Evolutionary conservation across 2,113 vertebrate genomes (phyloP).

Genomic region (Pleuronectes platessa): DNA sequence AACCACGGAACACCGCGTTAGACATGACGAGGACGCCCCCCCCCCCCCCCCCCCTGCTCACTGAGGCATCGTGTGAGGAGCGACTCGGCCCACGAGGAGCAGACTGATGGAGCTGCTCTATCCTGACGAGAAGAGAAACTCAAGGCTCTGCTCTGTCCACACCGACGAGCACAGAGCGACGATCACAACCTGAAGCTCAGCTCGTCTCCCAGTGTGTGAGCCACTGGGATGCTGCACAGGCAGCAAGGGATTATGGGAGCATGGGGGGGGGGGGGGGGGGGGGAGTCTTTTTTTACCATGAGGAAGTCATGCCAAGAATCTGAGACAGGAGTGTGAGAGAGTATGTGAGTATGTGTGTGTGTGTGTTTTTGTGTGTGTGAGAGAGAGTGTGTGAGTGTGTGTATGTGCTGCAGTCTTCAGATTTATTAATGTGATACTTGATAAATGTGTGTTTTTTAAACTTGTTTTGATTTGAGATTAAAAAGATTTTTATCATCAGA

Average conservation of each 20-base stretch:
- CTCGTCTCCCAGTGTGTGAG: slow-evolving; percentile 6
- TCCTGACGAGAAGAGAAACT: neutral
- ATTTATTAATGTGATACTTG: too few relatives aligned
- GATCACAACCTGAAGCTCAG: slow-evolving; percentile 28
- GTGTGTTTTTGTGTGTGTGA: too few relatives aligned
- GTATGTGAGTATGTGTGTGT: too few relatives aligned
- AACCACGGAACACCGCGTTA: slow-evolving; percentile 84
- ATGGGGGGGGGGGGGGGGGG: slow-evolving; percentile 14
- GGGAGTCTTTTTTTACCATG: slow-evolving; percentile 84
- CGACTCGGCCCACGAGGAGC: slow-evolving; percentile 8
- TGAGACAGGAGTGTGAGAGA: slow-evolving; percentile 33
- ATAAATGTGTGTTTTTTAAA: too few relatives aligned
- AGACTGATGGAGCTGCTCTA: neutral
- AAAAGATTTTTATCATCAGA: too few relatives aligned
- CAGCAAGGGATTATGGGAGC: slow-evolving; percentile 40
- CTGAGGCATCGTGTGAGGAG: slow-evolving; percentile 29
- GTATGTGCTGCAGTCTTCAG: too few relatives aligned
- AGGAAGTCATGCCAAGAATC: slow-evolving; percentile 88
- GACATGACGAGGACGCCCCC: slow-evolving; percentile 86
- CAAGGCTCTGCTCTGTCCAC: neutral
- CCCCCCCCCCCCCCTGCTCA: slow-evolving; percentile 82
- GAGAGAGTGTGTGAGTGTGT: too few relatives aligned
- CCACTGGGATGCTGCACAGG: slow-evolving; percentile 1
- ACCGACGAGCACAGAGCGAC: neutral
- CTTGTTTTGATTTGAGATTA: too few relatives aligned